Evolutionary conservation across 1,140 invertebrate genomes (phyloP).

Genomic region (Musca vetustissima): DNA sequence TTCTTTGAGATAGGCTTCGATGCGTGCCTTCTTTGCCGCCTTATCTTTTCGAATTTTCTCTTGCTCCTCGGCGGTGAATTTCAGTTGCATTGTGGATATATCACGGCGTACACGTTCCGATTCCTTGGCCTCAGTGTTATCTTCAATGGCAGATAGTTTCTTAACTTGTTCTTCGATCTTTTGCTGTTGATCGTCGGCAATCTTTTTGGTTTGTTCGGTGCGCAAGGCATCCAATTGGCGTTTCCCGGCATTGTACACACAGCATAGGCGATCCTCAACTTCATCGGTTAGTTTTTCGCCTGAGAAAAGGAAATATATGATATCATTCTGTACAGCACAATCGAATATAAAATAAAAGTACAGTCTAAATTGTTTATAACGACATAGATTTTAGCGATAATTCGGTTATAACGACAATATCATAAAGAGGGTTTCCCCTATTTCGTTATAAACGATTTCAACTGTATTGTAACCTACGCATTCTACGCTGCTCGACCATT

Average conservation of each 20-base stretch:
- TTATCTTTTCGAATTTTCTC: constrained; percentile 29
- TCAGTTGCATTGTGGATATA: constrained; percentile 40
- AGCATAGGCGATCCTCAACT: constrained; percentile 41
- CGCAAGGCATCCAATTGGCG: constrained; percentile 34
- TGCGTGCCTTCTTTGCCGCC: constrained; percentile 32
- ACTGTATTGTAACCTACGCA: constrained; percentile 31
- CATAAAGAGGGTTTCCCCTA: no score
- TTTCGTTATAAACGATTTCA: no score
- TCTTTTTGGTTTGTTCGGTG: constrained; percentile 14
- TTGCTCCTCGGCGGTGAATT: constrained; percentile 43
- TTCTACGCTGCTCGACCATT: constrained; percentile 39
- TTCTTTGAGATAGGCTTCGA: constrained; percentile 36
- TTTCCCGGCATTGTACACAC: constrained; percentile 43
- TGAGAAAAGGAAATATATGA: not conserved
- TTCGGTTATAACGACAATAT: no score
- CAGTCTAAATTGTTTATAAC: no score
- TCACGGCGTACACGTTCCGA: constrained; percentile 26
- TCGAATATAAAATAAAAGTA: no score
- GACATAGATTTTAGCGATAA: no score
- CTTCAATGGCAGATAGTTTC: constrained; percentile 8
- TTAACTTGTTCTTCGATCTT: constrained; percentile 32
- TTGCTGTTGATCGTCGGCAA: constrained; percentile 36
- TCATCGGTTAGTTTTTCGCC: constrained; percentile 38
- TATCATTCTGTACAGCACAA: not conserved
- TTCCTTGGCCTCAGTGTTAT: constrained; percentile 6